Base-by-base conservation (phyloP, 2,797 vertebrate species). In the Cyclura pinguis region DNA sequence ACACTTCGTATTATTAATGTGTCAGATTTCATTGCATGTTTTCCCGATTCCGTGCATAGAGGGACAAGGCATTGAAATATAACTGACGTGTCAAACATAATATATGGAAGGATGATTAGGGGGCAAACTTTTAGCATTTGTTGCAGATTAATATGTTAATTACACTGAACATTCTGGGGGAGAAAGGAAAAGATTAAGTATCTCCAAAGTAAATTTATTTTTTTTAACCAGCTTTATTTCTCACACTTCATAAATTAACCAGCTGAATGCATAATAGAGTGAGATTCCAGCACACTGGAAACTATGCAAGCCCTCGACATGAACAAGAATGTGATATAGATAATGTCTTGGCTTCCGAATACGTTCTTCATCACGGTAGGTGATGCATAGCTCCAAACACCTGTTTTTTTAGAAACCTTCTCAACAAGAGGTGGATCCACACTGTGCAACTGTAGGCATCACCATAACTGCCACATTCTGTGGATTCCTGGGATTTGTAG, bases 131-230 rank as follows among this genome's bases (percentile, higher is more conserved):
- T 83, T 6, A 93, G 85, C 84, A 92, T 96, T 97, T 95, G 89
- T 94, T 95, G 93, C 92, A 96, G 95, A 96, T 96, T 94, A 96
- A 94, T 95, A 97, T 96, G 94, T 95, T 97, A 96, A 97, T 97
- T 96, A 95, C 16, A 78, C 89, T 72, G 92, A 72, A 47, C 90
- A 93, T 94, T 94, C 92, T 94, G n/a, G 38, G 32, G 42, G 67
- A 81, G 42, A 35, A 50, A 12, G 42, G 59, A 92, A 92, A 93
- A 97, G 92, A 97, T 96, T 95, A 96, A 96, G 88, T 85, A 94
- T 93, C 92, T 93, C 94, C 94, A 95, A 96, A 95, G 93, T 93
- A 95, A 96, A 96, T 95, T 95, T 95, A 95, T 96, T 97, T 96
- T 93, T 96, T 95, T 96, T 93, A 95, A 94, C 91, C 93, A 94